Percentiles rank a stretch among this genome's conserved stretches.
Conservation (phyloP, 2,113 vertebrate genomes). For the Gasterosteus nipponicus region DNA sequence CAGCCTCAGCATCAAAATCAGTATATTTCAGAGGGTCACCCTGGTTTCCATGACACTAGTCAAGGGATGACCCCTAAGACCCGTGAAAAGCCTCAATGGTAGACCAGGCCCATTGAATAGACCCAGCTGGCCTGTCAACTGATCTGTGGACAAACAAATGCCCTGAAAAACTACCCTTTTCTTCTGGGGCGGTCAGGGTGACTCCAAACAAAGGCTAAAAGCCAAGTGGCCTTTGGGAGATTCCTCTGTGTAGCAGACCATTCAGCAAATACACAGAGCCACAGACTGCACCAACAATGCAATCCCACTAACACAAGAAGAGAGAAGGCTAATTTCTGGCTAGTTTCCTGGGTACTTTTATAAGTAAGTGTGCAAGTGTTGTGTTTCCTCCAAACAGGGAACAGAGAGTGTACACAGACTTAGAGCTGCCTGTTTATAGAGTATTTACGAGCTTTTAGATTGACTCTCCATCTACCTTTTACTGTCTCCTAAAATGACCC, state of each 20-base stretch:
- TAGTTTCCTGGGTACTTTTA: constrained; percentile 19
- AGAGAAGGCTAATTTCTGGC: constrained; percentile 31
- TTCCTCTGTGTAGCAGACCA: constrained; percentile 81
- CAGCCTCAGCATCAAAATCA: constrained; percentile 45
- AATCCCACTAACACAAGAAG: constrained; percentile 25
- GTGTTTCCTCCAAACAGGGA: constrained; percentile 43
- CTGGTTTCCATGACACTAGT: constrained; percentile 61
- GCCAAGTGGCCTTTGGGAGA: constrained; percentile 83
- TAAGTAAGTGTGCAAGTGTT: constrained; percentile 2
- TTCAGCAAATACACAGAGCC: constrained; percentile 73
- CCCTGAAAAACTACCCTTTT: constrained; percentile 78
- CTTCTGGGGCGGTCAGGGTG: constrained; percentile 82
- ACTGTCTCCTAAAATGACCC: constrained; percentile 61
- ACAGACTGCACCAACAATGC: constrained; percentile 50
- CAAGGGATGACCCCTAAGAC: constrained; percentile 55
- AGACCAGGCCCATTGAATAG: constrained; percentile 79
- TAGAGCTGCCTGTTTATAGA: constrained; percentile 47
- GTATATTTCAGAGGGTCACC: constrained; percentile 7
- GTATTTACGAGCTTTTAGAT: constrained; percentile 73
- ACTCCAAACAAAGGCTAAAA: constrained; percentile 84
- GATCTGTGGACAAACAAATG: constrained; percentile 87
- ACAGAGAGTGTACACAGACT: not conserved
- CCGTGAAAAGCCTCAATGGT: constrained; percentile 65
- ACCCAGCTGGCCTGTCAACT: constrained; percentile 87
- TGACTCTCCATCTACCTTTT: constrained; percentile 57